Evolutionary conservation across 35 echinoderm and acorn worm genomes (phyloP).

Genomic region (Amphiura filiformis): DNA sequence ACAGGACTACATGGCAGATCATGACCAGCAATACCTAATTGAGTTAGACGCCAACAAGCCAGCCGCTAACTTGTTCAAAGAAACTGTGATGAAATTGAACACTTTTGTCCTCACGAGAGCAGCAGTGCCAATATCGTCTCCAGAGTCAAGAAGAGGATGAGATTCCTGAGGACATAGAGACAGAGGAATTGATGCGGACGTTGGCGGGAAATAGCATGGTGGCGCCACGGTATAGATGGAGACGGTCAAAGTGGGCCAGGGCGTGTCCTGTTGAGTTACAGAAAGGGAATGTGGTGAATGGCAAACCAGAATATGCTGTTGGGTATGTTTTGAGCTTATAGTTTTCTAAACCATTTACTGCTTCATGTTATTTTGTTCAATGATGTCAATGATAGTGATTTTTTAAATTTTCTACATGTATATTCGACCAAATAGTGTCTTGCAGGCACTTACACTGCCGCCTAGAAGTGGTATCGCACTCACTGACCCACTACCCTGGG

Average conservation of each 20-base stretch:
- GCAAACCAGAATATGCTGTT: conserved; percentile 97
- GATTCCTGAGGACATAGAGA: conserved; percentile 91
- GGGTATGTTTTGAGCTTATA: too few relatives aligned
- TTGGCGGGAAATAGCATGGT: conserved; percentile 82
- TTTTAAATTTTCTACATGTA: too few relatives aligned
- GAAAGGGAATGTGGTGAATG: conserved; percentile 88
- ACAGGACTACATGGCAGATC: conserved; percentile 96
- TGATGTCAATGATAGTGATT: too few relatives aligned
- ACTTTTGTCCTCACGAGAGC: conserved; percentile 86
- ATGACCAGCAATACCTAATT: conserved; percentile 91
- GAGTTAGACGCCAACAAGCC: conserved; percentile 90
- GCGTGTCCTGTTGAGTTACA: conserved; percentile 93
- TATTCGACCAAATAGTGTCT: too few relatives aligned
- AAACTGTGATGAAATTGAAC: conserved; percentile 83
- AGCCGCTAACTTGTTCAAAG: conserved; percentile 46
- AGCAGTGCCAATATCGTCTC: conserved; percentile 90
- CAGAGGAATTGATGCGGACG: conserved; percentile 93
- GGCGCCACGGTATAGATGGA: conserved; percentile 91
- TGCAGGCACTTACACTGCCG: too few relatives aligned
- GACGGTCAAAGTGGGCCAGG: conserved; percentile 85
- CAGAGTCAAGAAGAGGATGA: conserved; percentile 91
- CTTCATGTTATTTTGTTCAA: too few relatives aligned
- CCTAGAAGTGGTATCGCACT: too few relatives aligned
- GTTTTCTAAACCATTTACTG: background rate
- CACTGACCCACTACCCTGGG: too few relatives aligned